Percentiles rank a stretch among this genome's conserved stretches.
Evolutionary conservation across 1,140 invertebrate species (phyloP).

Genomic region (Protaetia brevitarsis): DNA sequence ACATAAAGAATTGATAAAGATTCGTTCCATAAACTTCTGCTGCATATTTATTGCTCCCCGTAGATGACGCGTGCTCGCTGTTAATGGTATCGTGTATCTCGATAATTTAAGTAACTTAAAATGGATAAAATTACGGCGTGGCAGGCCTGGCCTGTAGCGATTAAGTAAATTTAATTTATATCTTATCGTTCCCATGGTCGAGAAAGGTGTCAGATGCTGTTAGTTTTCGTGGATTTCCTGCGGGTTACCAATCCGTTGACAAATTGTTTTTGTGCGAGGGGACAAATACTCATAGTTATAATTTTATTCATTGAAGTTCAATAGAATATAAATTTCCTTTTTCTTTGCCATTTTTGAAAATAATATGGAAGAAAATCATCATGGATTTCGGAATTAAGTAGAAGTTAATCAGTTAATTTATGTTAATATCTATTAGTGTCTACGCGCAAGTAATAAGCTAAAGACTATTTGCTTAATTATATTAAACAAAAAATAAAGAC

Average conservation of each 20-base stretch:
- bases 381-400: too few species aligned
- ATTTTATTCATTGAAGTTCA: too few species aligned
- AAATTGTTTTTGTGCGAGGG: too few species aligned
- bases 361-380: too few species aligned
- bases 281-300: too few species aligned
- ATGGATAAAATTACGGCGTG: conserved; percentile 22
- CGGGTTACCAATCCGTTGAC: not conserved
- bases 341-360: too few species aligned
- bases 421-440: too few species aligned
- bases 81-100: conserved; percentile 22
- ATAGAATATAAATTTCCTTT: too few species aligned
- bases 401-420: too few species aligned
- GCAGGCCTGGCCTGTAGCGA: not conserved
- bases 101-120: conserved; percentile 21
- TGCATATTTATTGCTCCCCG: conserved; percentile 18
- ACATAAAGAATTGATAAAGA: conserved; percentile 23
- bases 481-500: too few species aligned
- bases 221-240: not conserved
- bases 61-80: conserved; percentile 20
- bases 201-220: not conserved
- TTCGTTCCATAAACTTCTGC: conserved; percentile 20
- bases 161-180: conserved; percentile 12
- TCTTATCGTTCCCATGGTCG: not conserved
- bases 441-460: too few species aligned
- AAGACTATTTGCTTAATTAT: too few species aligned